Evolutionary conservation across 2,113 vertebrate genomes (phyloP), one percentile per base, ranked within the genome.

Genomic region (Malurus cyaneus): DNA sequence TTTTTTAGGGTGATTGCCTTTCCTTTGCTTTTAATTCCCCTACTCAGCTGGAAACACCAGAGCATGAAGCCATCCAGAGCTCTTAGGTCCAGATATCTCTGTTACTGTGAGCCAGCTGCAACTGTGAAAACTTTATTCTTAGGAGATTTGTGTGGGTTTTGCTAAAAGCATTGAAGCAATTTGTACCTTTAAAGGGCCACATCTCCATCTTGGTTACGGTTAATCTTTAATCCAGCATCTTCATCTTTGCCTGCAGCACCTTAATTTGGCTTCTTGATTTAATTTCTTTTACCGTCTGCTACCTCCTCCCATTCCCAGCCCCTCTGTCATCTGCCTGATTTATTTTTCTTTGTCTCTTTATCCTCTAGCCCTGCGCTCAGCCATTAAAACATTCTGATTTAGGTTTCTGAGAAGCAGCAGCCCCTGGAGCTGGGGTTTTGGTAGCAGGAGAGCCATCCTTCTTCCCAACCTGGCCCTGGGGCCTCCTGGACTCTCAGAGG

Each of bases 201-300:
- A 39, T 86, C 81, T 96, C 65, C 61, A 61, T 60, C 72, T 76
- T 80, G 82, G 81, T 95, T 91, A 87, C 42, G 1, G 80, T 96
- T 95, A 96, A 96, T 97, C 97, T 96, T 88, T 96, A 96, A 96
- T 95, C 96, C 74, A 59, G 60, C 71, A 74, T 96, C 95, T 95
- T 88, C 76, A 91, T 95, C 92, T 95, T 94, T 84, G 85, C 95
- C 92, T 93, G 90, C 84, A 96, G 96, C 96, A 93, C 94, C 94
- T 95, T 96, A 90, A 96, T 94, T 96, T 94, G 86, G 85, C 88
- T 88, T 65, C 90, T 94, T 95, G 93, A 97, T 97, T 96, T 93
- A 96, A 96, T 96, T 96, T 92, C 79, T 95, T 94, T 95, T 92
- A 89, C 95, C 76, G 89, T 96, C 95, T 96, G 89, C 94, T 95